phyloP scores from a whole-genome alignment of 2,888 invertebrate genomes.

The Acleris sparsana region DNA sequence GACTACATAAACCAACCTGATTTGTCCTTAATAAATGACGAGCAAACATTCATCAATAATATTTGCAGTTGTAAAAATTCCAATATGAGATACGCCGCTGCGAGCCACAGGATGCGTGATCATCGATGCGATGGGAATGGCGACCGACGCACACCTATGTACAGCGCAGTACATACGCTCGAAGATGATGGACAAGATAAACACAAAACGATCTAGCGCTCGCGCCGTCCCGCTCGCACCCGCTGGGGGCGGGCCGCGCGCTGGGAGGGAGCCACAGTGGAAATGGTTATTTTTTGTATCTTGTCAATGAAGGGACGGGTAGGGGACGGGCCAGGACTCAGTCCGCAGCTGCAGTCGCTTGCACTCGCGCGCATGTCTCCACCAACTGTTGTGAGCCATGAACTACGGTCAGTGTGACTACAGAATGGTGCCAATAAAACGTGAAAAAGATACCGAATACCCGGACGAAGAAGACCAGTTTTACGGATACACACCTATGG shows the following conservation, averaged over 20 bases:
- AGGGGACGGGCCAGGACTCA: slow-evolving; percentile 65
- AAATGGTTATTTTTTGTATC: slow-evolving; percentile 79
- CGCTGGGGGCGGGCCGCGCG: slow-evolving; percentile 64
- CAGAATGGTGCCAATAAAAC: slow-evolving; percentile 68
- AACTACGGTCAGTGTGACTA: slow-evolving; percentile 71
- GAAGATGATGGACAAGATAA: slow-evolving; percentile 78
- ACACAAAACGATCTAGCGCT: slow-evolving; percentile 62
- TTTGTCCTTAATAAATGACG: too few relatives aligned
- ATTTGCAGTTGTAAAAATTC: not conserved
- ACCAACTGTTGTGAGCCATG: slow-evolving; percentile 56
- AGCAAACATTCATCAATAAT: not conserved
- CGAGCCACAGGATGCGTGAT: slow-evolving; percentile 64
- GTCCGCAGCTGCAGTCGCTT: slow-evolving; percentile 60
- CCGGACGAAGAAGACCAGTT: slow-evolving; percentile 72
- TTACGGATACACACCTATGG: slow-evolving; percentile 68
- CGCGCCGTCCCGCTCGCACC: slow-evolving; percentile 61
- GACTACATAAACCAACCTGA: too few relatives aligned
- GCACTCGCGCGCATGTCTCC: slow-evolving; percentile 59
- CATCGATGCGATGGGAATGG: slow-evolving; percentile 72
- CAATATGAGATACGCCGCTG: not conserved
- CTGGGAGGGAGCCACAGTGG: slow-evolving; percentile 58
- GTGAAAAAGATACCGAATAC: slow-evolving; percentile 67
- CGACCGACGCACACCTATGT: slow-evolving; percentile 60
- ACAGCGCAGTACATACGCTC: slow-evolving; percentile 62
- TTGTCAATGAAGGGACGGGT: slow-evolving; percentile 81